These are phyloP conservation scores for Phoebastria nigripes DNA, from an alignment of 2,797 vertebrate species.

Conservation along the genomic window DNA sequence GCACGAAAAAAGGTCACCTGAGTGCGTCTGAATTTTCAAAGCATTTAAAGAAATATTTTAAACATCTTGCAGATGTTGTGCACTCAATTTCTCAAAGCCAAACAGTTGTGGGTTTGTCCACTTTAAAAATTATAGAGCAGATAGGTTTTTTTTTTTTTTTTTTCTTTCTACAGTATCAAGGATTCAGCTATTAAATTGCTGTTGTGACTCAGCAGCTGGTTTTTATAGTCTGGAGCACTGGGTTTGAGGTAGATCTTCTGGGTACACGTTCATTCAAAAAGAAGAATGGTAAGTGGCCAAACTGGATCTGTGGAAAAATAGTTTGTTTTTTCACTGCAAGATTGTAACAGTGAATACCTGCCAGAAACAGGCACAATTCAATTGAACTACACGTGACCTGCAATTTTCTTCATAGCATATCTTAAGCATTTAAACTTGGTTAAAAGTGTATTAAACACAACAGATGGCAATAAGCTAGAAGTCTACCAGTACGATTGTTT, in stretches of 20 bases:
- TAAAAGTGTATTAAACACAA: neutral
- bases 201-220: neutral
- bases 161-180: neutral
- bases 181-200: neutral
- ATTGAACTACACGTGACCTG: neutral
- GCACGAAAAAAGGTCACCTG: neutral
- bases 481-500: neutral
- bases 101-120: neutral
- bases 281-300: neutral
- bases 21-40: neutral
- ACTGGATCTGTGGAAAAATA: neutral
- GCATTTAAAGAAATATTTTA: neutral
- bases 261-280: neutral
- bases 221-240: neutral
- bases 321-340: neutral
- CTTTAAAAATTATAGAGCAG: neutral
- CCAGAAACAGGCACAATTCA: neutral
- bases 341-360: neutral
- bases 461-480: neutral
- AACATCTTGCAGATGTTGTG: neutral
- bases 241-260: neutral
- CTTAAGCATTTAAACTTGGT: neutral
- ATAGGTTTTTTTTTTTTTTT: neutral
- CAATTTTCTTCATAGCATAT: neutral
- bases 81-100: neutral